Evolutionary conservation across 2,888 invertebrate species (phyloP).

Genomic region (Drosophila neutralis): DNA sequence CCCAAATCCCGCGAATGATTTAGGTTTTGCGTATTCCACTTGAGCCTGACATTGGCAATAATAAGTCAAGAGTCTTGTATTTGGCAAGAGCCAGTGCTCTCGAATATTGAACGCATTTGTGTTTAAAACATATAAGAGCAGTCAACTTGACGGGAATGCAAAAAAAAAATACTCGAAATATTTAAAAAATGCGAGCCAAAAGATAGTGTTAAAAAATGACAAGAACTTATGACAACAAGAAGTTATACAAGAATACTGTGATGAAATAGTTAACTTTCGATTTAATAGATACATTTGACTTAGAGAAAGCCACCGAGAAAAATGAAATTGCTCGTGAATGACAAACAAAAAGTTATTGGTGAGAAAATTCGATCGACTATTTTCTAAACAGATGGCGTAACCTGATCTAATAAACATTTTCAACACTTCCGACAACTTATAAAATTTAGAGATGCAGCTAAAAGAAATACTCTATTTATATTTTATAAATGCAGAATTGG

Average conservation of each 20-base stretch:
- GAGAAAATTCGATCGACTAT: not conserved
- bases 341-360: not conserved
- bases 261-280: not conserved
- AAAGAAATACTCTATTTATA: not conserved
- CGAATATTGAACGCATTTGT: slow-evolving; percentile 36
- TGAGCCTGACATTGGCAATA: slow-evolving; percentile 18
- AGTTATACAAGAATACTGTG: too few relatives aligned
- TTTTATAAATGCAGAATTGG: not conserved
- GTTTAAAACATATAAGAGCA: not conserved
- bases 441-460: not conserved
- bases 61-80: slow-evolving; percentile 34
- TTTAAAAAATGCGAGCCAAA: not conserved
- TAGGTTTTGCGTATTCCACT: slow-evolving; percentile 17
- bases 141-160: not conserved
- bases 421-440: not conserved
- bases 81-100: slow-evolving; percentile 15
- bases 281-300: not conserved
- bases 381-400: not conserved
- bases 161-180: not conserved
- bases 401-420: not conserved
- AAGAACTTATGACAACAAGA: not conserved
- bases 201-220: not conserved
- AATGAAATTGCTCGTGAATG: not conserved
- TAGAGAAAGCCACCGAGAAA: not conserved
- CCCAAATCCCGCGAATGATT: slow-evolving; percentile 45